phyloP scores from a whole-genome alignment of 2,888 invertebrate genomes.

The Brachyptera risi region DNA sequence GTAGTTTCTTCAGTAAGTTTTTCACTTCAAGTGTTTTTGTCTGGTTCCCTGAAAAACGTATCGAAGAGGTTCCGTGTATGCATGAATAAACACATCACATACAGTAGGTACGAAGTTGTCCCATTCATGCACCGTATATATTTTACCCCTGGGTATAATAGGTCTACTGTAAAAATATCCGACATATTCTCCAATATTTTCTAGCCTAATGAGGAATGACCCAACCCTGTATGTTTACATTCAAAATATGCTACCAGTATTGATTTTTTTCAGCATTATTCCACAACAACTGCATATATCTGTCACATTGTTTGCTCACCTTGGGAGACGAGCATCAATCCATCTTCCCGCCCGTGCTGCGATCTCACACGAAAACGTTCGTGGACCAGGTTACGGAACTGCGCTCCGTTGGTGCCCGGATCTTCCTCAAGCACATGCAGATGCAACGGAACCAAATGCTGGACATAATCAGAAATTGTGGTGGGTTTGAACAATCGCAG shows the following conservation, averaged over 20 bases:
- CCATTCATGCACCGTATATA: too few species aligned
- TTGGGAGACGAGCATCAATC: conserved; percentile 64
- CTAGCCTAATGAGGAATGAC: too few species aligned
- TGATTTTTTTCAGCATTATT: conserved; percentile 60
- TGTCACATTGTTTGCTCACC: conserved; percentile 68
- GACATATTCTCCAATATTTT: too few species aligned
- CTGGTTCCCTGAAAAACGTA: too few species aligned
- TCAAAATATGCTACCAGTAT: neutral
- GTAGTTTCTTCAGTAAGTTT: too few species aligned
- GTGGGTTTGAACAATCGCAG: too few species aligned
- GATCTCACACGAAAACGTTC: conserved; percentile 58
- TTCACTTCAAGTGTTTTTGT: too few species aligned
- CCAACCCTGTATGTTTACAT: neutral
- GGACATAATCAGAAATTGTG: conserved; percentile 70
- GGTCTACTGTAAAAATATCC: too few species aligned
- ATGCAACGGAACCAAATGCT: conserved; percentile 71
- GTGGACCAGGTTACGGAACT: conserved; percentile 64
- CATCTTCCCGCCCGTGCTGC: conserved; percentile 53
- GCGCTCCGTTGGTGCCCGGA: conserved; percentile 62
- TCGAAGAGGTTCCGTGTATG: too few species aligned
- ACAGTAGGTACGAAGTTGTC: neutral
- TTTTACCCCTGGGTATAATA: too few species aligned
- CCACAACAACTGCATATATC: conserved; percentile 89
- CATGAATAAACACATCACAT: too few species aligned
- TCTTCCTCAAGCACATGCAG: conserved; percentile 68